A percentile compares a stretch with the other conserved stretches of the same genome.
Evolutionary conservation across 92 coral and sea anemone genomes (phyloP).

Genomic region (Epizoanthus scotinus): DNA sequence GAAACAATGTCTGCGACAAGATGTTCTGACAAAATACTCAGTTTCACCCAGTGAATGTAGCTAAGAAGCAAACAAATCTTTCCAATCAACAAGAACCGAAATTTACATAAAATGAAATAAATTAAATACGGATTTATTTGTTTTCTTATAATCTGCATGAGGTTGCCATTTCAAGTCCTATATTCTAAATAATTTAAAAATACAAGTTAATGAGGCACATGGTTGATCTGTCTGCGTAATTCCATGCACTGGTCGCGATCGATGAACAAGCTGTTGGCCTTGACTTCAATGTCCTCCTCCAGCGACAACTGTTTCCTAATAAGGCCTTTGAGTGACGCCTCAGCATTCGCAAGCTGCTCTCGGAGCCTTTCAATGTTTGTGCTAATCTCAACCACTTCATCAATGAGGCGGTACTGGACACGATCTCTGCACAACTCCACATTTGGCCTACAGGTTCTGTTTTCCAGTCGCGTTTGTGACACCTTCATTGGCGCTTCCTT

Average conservation of each 20-base stretch:
- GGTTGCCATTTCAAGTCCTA: too few relatives aligned
- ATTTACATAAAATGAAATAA: neutral
- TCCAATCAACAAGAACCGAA: too few relatives aligned
- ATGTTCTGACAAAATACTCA: too few relatives aligned
- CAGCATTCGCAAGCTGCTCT: constrained; percentile 80
- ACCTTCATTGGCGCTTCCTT: constrained; percentile 98
- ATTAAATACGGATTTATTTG: neutral
- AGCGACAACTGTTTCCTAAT: constrained; percentile 89
- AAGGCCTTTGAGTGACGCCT: constrained; percentile 82
- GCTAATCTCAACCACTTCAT: constrained; percentile 83
- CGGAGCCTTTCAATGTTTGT: constrained; percentile 83
- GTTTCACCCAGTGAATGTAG: too few relatives aligned
- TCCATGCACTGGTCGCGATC: constrained; percentile 95
- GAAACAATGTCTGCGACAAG: too few relatives aligned
- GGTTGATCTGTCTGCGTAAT: constrained; percentile 89
- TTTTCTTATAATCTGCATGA: neutral
- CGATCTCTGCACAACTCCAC: constrained; percentile 96
- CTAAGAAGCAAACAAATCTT: too few relatives aligned
- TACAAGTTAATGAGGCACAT: constrained; percentile 76
- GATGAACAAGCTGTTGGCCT: constrained; percentile 82
- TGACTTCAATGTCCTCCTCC: constrained; percentile 94
- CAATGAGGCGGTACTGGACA: constrained; percentile 91
- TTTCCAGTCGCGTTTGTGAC: constrained; percentile 87
- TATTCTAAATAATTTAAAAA: neutral
- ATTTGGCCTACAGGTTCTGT: constrained; percentile 96